Evolutionary conservation across 2,113 vertebrate species (phyloP).

Genomic region (Apteryx mantelli): DNA sequence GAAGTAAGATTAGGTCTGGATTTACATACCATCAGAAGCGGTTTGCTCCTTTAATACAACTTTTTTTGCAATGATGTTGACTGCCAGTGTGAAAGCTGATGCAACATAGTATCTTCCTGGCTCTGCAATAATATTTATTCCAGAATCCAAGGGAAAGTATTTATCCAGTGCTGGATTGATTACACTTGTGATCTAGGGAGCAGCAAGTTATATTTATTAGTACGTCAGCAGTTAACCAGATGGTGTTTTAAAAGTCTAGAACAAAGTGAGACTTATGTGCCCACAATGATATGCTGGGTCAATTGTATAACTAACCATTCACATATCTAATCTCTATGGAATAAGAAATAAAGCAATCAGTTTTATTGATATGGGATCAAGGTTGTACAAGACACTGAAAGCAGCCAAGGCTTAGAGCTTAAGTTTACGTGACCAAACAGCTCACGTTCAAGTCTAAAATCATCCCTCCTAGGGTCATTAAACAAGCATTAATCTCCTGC

Average conservation of each 20-base stretch:
- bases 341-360: too few species aligned
- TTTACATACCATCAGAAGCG: conserved; percentile 82
- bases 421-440: not conserved
- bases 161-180: conserved; percentile 94
- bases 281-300: not conserved
- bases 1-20: not conserved
- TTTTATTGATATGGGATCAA: not conserved
- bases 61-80: conserved; percentile 98
- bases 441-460: not conserved
- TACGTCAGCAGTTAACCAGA: not conserved
- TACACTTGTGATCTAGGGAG: conserved; percentile 86
- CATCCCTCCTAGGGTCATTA: not conserved
- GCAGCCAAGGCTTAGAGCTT: not conserved
- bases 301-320: not conserved
- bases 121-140: conserved; percentile 90
- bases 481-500: not conserved
- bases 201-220: not conserved
- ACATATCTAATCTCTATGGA: not conserved
- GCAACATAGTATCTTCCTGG: conserved; percentile 96
- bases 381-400: not conserved
- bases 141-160: conserved; percentile 90
- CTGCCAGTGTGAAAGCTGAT: conserved; percentile 93
- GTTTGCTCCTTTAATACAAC: conserved; percentile 88
- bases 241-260: not conserved
- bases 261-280: not conserved